A percentile compares a stretch with the other conserved stretches of the same genome.
Conservation (phyloP, 1,140 invertebrate species). For the Heterodera carotae region DNA sequence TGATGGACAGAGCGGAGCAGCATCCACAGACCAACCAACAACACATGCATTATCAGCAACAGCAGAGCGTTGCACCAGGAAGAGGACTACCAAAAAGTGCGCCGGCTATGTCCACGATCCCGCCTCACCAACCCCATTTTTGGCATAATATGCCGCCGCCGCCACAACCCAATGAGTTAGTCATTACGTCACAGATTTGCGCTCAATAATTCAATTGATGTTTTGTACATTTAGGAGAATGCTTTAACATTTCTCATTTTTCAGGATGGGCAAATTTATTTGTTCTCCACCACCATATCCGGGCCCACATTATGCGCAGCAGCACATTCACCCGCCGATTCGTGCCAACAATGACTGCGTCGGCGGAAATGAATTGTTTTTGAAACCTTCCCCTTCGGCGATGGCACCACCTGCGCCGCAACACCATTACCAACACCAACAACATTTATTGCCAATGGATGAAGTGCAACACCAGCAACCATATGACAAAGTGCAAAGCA, state of each 20-base stretch:
- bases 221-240: background rate
- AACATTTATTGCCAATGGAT: background rate
- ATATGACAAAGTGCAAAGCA: too few relatives aligned
- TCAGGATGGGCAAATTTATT: background rate
- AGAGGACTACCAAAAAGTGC: slow-evolving; percentile 24
- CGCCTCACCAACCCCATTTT: slow-evolving; percentile 16
- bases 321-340: background rate
- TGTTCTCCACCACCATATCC: slow-evolving; percentile 9
- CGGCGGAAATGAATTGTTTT: background rate
- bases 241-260: background rate
- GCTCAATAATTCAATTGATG: background rate
- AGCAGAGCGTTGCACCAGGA: background rate
- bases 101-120: slow-evolving; percentile 15
- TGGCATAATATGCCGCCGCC: slow-evolving; percentile 18
- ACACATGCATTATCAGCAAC: background rate
- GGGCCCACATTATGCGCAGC: background rate
- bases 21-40: background rate
- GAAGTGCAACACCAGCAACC: too few relatives aligned
- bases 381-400: background rate
- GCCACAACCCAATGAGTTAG: background rate
- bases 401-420: background rate
- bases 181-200: background rate
- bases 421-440: background rate
- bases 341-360: background rate
- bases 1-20: background rate